Evolutionary conservation across 2,888 invertebrate species (phyloP).

Genomic region (Chrysodeixis includens): DNA sequence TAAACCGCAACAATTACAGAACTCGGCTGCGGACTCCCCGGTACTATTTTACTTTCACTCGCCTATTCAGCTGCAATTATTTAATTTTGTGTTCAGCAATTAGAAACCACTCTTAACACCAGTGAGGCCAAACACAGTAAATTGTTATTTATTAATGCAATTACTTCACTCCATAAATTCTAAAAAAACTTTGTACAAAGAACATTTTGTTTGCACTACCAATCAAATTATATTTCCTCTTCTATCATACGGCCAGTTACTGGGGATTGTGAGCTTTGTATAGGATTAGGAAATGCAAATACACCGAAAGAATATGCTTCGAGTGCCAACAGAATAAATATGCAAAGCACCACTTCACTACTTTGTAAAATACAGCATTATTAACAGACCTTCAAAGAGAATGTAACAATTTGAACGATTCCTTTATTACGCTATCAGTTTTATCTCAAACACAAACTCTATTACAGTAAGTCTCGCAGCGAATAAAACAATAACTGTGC

Average conservation of each 20-base stretch:
- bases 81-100: slow-evolving; percentile 4
- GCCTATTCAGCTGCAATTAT: slow-evolving; percentile 2
- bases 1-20: slow-evolving; percentile 1
- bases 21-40: neutral
- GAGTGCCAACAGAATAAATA: slow-evolving; percentile 4
- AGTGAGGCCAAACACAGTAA: neutral
- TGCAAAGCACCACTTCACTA: neutral
- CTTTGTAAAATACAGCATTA: slow-evolving; percentile 18
- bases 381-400: slow-evolving; percentile 18
- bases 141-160: neutral
- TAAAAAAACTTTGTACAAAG: neutral
- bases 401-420: slow-evolving; percentile 7
- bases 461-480: slow-evolving; percentile 22
- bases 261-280: neutral
- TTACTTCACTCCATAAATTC: neutral
- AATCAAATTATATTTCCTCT: slow-evolving; percentile 1
- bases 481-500: slow-evolving; percentile 52
- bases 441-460: slow-evolving; percentile 11
- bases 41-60: neutral
- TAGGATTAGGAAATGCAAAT: no score
- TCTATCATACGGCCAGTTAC: neutral
- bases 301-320: neutral
- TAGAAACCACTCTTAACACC: slow-evolving; percentile 4
- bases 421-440: slow-evolving; percentile 16
- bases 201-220: neutral